phyloP scores from a whole-genome alignment of 2,113 vertebrate species.

The Eptesicus fuscus region DNA sequence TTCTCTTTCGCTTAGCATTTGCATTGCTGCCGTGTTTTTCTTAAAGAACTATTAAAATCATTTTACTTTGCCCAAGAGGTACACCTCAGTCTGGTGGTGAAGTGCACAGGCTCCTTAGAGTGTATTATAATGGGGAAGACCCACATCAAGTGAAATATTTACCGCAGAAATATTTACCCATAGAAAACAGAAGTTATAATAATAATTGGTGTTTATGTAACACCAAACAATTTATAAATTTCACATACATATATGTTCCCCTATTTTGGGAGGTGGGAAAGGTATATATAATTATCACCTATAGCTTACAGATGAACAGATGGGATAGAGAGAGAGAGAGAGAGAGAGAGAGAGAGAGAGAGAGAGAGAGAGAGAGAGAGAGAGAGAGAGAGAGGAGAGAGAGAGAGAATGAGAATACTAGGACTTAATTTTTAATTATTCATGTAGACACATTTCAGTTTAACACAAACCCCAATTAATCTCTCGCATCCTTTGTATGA shows the following conservation, averaged over 20 bases:
- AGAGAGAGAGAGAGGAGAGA: no score
- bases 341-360: not conserved
- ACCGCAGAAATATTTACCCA: constrained; percentile 3
- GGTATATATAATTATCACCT: not conserved
- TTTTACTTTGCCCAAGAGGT: not conserved
- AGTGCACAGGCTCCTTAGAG: not conserved
- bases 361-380: not conserved
- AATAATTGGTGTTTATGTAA: not conserved
- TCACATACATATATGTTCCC: not conserved
- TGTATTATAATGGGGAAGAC: not conserved
- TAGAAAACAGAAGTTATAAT: not conserved
- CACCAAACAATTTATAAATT: not conserved
- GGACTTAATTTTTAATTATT: constrained; percentile 29
- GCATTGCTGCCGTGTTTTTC: not conserved
- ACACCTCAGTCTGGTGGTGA: not conserved
- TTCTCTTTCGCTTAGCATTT: not conserved
- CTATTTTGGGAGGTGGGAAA: not conserved
- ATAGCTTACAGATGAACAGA: not conserved
- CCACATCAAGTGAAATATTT: not conserved
- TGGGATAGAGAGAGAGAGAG: no score
- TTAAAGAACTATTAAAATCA: not conserved
- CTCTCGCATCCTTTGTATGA: not conserved
- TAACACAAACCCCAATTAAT: not conserved
- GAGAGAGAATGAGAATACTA: no score
- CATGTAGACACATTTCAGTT: constrained; percentile 31